Percentiles rank a stretch among this genome's conserved stretches.
phyloP scores from a whole-genome alignment of 2,113 vertebrate species.

The Hucho hucho region DNA sequence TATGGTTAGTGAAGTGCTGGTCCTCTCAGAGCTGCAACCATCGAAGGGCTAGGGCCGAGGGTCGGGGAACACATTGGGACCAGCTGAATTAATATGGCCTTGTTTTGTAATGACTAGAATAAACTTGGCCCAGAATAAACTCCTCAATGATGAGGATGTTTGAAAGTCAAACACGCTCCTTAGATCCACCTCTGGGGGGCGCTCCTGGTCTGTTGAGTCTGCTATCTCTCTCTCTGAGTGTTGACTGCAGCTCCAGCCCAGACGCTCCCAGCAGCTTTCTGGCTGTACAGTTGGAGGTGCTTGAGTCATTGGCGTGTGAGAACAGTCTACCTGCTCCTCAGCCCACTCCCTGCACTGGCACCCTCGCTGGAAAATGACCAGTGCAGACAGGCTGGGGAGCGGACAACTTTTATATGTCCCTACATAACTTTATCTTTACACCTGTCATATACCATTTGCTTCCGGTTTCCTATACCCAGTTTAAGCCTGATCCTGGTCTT shows the following conservation, averaged over 20 bases:
- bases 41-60: too few relatives aligned
- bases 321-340: conserved; percentile 80
- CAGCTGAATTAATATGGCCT: too few relatives aligned
- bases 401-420: conserved; percentile 61
- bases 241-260: conserved; percentile 72
- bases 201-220: conserved; percentile 70
- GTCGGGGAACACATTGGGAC: too few relatives aligned
- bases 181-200: conserved; percentile 90
- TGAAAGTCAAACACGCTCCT: conserved; percentile 73
- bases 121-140: too few relatives aligned
- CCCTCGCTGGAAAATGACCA: conserved; percentile 40
- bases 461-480: too few relatives aligned
- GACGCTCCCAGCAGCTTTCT: conserved; percentile 79
- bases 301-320: conserved; percentile 93
- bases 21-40: too few relatives aligned
- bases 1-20: too few relatives aligned
- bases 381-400: conserved; percentile 77
- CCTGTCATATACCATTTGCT: too few relatives aligned
- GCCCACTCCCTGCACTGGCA: conserved; percentile 53
- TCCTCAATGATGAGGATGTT: not conserved
- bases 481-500: too few relatives aligned
- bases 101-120: too few relatives aligned
- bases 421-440: too few relatives aligned
- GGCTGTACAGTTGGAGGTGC: conserved; percentile 86
- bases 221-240: conserved; percentile 59